A percentile compares a stretch with the other conserved stretches of the same genome.
These are phyloP conservation scores for Triplophysa bombifrons DNA, from an alignment of 2,797 vertebrate genomes.

Conservation along the genomic window DNA sequence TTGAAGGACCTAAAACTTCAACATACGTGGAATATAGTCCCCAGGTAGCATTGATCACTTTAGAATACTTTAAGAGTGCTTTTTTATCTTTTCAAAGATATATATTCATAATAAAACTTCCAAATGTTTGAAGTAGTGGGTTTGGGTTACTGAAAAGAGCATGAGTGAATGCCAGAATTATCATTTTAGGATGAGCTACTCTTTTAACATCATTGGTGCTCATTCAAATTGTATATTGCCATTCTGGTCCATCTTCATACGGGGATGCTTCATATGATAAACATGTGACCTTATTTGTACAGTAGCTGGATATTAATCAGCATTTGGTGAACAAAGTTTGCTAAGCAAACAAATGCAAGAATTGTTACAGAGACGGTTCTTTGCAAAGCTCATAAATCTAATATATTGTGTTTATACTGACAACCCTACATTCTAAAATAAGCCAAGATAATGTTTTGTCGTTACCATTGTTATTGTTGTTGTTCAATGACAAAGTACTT, in stretches of 20 bases:
- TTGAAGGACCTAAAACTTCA: background rate
- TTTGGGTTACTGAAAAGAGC: background rate
- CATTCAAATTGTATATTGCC: background rate
- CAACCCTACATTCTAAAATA: constrained; percentile 34
- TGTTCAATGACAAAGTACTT: constrained; percentile 31
- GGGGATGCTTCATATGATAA: background rate
- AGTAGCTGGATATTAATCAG: constrained; percentile 11
- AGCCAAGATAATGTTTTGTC: constrained; percentile 30
- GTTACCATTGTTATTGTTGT: constrained; percentile 35
- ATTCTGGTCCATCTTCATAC: background rate
- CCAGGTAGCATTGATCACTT: background rate
- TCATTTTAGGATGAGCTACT: background rate
- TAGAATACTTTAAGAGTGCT: background rate
- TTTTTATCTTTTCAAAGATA: background rate
- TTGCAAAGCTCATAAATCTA: constrained; percentile 33
- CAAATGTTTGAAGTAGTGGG: too few relatives aligned
- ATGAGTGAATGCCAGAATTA: background rate
- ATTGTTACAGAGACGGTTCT: constrained; percentile 1
- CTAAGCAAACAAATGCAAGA: constrained; percentile 36
- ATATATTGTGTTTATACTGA: constrained; percentile 32
- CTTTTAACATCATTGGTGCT: background rate
- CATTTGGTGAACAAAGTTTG: constrained; percentile 35
- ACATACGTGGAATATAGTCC: background rate
- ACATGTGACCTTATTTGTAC: constrained; percentile 6
- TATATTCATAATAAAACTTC: too few relatives aligned